Evolutionary conservation across 2,888 invertebrate genomes (phyloP).

Genomic region (Diarsia rubi): DNA sequence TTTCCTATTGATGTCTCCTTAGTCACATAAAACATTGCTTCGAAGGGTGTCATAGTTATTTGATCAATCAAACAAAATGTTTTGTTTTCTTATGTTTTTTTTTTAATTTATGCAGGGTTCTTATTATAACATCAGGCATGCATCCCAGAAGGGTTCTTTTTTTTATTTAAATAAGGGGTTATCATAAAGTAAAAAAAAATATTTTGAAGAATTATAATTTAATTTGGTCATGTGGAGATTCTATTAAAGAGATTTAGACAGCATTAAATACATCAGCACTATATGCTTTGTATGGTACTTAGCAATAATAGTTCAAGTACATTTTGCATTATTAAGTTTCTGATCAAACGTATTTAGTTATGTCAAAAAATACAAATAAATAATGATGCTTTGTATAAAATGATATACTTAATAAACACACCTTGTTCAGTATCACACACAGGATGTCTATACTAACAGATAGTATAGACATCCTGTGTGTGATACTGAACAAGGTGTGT

Average conservation of each 20-base stretch:
- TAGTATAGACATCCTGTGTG: background rate
- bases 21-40: background rate
- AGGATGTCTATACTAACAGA: background rate
- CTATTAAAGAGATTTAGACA: background rate
- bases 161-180: background rate
- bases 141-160: background rate
- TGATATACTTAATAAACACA: background rate
- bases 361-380: background rate
- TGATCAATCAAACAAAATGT: background rate
- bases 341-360: background rate
- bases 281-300: background rate
- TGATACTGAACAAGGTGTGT: background rate
- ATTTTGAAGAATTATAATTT: background rate
- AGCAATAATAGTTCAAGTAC: background rate
- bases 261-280: too few species aligned
- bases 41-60: background rate
- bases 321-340: background rate
- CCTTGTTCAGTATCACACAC: background rate
- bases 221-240: background rate
- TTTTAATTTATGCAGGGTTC: background rate
- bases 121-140: background rate
- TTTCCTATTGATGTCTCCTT: background rate
- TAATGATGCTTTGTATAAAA: background rate
- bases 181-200: background rate
- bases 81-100: background rate